A percentile compares a stretch with the other conserved stretches of the same genome.
phyloP scores from a whole-genome alignment of 2,888 invertebrate genomes.

The Mystacides longicornis region DNA sequence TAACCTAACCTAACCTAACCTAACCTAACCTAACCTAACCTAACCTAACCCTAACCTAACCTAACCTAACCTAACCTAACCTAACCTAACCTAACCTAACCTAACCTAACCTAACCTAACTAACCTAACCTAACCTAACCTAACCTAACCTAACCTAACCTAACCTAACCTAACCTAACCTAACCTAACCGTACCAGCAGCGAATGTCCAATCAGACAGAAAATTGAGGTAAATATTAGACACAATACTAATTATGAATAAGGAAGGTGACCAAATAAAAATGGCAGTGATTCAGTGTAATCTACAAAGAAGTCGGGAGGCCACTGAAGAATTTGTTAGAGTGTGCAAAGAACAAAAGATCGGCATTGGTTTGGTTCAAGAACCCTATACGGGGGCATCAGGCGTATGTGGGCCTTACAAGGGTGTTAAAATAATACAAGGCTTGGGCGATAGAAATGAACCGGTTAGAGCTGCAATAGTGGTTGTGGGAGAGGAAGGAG shows the following conservation, averaged over 20 bases:
- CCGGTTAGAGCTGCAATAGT: background rate
- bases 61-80: no score
- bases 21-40: no score
- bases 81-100: no score
- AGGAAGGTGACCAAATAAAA: background rate
- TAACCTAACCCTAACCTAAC: no score
- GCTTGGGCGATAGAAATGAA: background rate
- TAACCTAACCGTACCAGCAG: background rate
- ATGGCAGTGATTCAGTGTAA: background rate
- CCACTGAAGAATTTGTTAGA: background rate
- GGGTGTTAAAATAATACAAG: background rate
- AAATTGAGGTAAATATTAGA: background rate
- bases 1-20: no score
- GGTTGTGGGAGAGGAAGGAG: background rate
- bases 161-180: constrained; percentile 1
- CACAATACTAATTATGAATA: background rate
- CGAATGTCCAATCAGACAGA: background rate
- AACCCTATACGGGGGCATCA: background rate
- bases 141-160: no score
- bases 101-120: no score
- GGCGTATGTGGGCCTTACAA: background rate
- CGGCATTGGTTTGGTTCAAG: background rate
- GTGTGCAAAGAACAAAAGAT: background rate
- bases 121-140: no score
- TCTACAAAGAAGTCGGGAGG: background rate